Evolutionary conservation across 2,888 invertebrate species (phyloP).

Genomic region (Tinea pellionella): DNA sequence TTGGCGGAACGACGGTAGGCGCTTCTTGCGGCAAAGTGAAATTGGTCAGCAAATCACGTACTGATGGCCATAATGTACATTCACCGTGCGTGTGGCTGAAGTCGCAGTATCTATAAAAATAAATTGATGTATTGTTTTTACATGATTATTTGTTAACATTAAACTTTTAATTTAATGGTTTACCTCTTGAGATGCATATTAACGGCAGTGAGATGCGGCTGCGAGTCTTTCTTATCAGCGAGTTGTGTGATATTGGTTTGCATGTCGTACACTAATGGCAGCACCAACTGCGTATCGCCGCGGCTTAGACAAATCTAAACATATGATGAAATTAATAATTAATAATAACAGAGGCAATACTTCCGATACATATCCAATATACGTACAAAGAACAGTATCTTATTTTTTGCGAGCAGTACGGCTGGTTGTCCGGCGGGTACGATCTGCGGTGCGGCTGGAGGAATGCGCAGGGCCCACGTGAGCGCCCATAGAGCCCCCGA

Average conservation of each 20-base stretch:
- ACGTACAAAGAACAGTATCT: conserved; percentile 93
- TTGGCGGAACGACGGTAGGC: conserved; percentile 60
- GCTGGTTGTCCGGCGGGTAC: conserved; percentile 92
- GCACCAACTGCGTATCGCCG: conserved; percentile 72
- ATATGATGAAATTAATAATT: not conserved
- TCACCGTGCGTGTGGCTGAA: conserved; percentile 82
- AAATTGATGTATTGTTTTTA: no score
- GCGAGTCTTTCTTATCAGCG: conserved; percentile 81
- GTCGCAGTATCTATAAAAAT: conserved; percentile 73
- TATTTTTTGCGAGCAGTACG: conserved; percentile 85
- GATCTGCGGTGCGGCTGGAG: conserved; percentile 88
- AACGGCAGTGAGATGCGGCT: conserved; percentile 61
- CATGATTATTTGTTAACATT: no score
- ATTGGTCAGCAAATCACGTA: conserved; percentile 88
- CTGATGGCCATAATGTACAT: conserved; percentile 92
- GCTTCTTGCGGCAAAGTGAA: conserved; percentile 84
- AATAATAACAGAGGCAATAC: not conserved
- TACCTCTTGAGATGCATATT: conserved; percentile 60
- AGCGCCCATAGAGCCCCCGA: conserved; percentile 82
- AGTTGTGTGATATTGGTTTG: conserved; percentile 87
- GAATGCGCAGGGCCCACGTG: conserved; percentile 92
- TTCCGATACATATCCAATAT: not conserved
- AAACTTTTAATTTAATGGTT: not conserved
- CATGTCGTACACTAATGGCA: conserved; percentile 92
- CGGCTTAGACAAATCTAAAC: conserved; percentile 55